Percentiles rank a stretch among this genome's conserved stretches.
Conservation (phyloP, 2,113 vertebrate species). For the Phalacrocorax carbo region DNA sequence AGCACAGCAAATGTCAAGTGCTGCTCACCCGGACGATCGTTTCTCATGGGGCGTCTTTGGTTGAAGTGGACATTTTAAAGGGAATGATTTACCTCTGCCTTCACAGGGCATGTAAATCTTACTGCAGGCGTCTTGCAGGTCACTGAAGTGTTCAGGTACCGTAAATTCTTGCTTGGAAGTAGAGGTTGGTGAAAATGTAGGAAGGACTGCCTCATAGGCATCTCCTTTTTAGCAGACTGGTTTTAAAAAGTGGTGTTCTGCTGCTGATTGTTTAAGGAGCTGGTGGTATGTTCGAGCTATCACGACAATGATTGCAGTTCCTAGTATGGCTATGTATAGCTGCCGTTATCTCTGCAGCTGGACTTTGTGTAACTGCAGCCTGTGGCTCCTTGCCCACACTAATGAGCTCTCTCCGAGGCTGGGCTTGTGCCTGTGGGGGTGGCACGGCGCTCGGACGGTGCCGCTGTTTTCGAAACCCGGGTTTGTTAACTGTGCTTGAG, state of each 20-base stretch:
- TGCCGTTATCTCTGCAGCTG: conserved; percentile 38
- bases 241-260: background rate
- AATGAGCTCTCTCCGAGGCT: conserved; percentile 26
- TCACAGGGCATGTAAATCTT: rapidly evolving
- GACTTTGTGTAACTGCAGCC: conserved; percentile 28
- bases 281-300: conserved; percentile 24
- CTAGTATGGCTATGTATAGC: conserved; percentile 59
- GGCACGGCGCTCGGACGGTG: background rate
- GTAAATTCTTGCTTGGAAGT: background rate
- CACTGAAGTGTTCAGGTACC: background rate
- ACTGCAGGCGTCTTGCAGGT: background rate
- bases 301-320: conserved; percentile 2
- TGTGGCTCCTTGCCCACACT: conserved; percentile 30
- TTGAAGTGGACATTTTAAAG: background rate
- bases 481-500: background rate
- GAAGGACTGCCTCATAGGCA: background rate
- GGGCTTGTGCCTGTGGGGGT: conserved; percentile 33
- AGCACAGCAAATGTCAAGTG: background rate
- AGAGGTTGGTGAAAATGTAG: background rate
- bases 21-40: background rate
- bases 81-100: background rate
- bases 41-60: background rate
- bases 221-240: background rate
- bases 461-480: background rate
- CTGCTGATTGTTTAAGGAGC: background rate